These are phyloP conservation scores for Lagenorhynchus albirostris DNA, from an alignment of 2,113 vertebrate species.

Conservation along the genomic window DNA sequence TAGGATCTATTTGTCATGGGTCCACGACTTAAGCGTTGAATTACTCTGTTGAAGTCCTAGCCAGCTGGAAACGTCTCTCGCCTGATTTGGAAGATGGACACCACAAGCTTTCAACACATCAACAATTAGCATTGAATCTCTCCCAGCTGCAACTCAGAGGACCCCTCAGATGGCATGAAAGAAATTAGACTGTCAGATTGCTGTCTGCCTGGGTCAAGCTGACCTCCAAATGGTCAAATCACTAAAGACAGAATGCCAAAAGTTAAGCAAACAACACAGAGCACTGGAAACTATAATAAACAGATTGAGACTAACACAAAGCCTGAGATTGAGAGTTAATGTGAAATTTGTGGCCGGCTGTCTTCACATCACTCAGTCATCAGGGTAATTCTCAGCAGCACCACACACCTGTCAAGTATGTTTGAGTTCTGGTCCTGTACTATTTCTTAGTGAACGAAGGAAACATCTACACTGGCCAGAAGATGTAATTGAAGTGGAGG, in stretches of 20 bases:
- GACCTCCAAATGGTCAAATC: constrained; percentile 11
- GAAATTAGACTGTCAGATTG: constrained; percentile 34
- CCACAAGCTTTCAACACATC: neutral
- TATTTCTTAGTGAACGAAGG: neutral
- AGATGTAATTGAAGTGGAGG: neutral
- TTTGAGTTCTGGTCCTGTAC: neutral
- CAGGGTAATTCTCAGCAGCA: neutral
- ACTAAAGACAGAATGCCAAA: neutral
- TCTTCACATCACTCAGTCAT: neutral
- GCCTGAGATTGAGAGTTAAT: neutral
- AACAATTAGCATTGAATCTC: constrained; percentile 11
- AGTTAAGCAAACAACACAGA: constrained; percentile 13
- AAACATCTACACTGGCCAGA: neutral
- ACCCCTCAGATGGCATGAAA: neutral
- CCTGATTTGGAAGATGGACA: neutral
- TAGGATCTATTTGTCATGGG: neutral
- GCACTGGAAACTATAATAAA: neutral
- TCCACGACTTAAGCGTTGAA: neutral
- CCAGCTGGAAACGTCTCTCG: neutral
- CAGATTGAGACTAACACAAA: neutral
- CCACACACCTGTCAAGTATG: neutral
- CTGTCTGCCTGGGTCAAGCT: neutral
- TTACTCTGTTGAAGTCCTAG: neutral
- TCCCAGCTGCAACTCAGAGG: constrained; percentile 12
- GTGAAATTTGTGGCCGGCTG: neutral